phyloP scores from a whole-genome alignment of 2,113 vertebrate genomes.

The Nerophis lumbriciformis region DNA sequence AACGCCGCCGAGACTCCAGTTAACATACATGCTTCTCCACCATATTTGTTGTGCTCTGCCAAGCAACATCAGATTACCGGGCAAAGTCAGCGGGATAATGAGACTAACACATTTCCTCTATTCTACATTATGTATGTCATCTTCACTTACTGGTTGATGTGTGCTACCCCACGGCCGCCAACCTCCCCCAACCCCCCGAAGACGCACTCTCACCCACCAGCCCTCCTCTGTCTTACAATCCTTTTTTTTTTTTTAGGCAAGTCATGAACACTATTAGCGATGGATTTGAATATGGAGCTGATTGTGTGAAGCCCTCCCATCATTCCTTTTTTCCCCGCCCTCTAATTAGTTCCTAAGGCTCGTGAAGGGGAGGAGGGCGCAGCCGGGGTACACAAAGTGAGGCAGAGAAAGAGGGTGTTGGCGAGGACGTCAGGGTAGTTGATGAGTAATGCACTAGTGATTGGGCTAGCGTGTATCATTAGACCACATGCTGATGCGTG shows the following conservation, averaged over 20 bases:
- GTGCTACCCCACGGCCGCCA: slow-evolving; percentile 18
- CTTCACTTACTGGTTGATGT: slow-evolving; percentile 47
- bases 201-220: slow-evolving; percentile 11
- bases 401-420: slow-evolving; percentile 34
- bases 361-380: slow-evolving; percentile 5
- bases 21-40: slow-evolving; percentile 25
- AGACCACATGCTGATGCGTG: slow-evolving; percentile 5
- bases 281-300: slow-evolving; percentile 34
- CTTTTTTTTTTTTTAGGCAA: slow-evolving; percentile 24
- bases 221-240: slow-evolving; percentile 7
- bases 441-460: slow-evolving; percentile 46
- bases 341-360: slow-evolving; percentile 38
- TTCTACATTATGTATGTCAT: slow-evolving; percentile 67
- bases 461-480: slow-evolving; percentile 20
- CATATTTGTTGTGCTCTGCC: slow-evolving; percentile 51
- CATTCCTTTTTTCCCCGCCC: slow-evolving; percentile 20
- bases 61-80: slow-evolving; percentile 56
- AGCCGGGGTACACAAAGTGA: slow-evolving; percentile 24
- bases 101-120: slow-evolving; percentile 60
- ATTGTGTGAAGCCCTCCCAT: slow-evolving; percentile 33
- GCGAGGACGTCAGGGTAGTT: slow-evolving; percentile 20
- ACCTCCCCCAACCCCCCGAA: background rate
- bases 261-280: slow-evolving; percentile 40
- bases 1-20: slow-evolving; percentile 18
- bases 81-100: slow-evolving; percentile 51